Percentiles rank a stretch among this genome's conserved stretches.
These are phyloP conservation scores for Sorex araneus DNA, from an alignment of 2,113 vertebrate genomes.

Conservation along the genomic window DNA sequence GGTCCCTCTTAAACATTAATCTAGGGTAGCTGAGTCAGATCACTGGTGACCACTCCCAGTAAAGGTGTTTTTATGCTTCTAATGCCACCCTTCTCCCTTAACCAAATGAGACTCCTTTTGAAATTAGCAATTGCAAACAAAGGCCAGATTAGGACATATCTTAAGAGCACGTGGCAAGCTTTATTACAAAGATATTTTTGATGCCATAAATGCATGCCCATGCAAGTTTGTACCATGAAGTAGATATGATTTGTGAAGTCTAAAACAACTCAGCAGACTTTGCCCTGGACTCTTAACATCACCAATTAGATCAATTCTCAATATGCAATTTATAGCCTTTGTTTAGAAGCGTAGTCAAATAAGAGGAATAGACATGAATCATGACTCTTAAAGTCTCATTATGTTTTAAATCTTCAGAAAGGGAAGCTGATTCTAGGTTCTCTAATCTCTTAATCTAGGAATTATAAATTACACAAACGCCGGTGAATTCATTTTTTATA, in stretches of 20 bases:
- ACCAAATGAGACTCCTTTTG: not conserved
- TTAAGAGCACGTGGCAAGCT: not conserved
- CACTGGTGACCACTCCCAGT: not conserved
- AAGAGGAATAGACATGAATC: too few relatives aligned
- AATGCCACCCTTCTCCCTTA: not conserved
- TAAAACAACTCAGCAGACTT: not conserved
- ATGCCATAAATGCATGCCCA: not conserved
- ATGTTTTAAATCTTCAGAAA: not conserved
- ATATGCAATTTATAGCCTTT: not conserved
- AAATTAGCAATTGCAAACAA: not conserved
- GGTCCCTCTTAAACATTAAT: not conserved
- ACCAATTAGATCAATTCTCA: not conserved
- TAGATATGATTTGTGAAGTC: not conserved
- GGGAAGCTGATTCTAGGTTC: not conserved
- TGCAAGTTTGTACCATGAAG: not conserved
- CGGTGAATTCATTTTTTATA: not conserved
- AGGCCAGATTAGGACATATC: not conserved
- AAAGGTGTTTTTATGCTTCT: not conserved
- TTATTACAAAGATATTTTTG: not conserved
- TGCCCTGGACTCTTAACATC: not conserved
- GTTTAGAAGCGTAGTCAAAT: not conserved
- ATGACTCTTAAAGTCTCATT: too few relatives aligned
- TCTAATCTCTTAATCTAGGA: not conserved
- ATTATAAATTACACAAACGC: slow-evolving; percentile 20
- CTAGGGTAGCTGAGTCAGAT: not conserved